These are phyloP conservation scores for Ispidina lecontei DNA, from an alignment of 2,797 vertebrate genomes.

Conservation along the genomic window DNA sequence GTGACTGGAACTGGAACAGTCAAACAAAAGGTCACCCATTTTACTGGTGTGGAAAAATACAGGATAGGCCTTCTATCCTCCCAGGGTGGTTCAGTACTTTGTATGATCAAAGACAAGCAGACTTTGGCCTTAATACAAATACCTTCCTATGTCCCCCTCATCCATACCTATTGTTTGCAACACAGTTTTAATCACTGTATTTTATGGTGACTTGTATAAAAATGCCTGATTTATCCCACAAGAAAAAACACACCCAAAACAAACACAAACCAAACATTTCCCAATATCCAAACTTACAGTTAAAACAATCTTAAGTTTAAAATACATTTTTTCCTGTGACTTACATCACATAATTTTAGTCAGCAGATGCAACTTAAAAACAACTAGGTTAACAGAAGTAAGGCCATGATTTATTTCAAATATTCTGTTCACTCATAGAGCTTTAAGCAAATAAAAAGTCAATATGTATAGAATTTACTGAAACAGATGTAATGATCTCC, in stretches of 20 bases:
- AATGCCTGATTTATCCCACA: background rate
- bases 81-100: background rate
- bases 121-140: background rate
- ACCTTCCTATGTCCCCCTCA: background rate
- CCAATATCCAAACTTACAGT: background rate
- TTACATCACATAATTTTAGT: background rate
- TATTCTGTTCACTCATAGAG: background rate
- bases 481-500: slow-evolving; percentile 18
- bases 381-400: background rate
- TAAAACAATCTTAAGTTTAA: background rate
- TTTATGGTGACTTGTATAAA: background rate
- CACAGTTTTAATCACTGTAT: background rate
- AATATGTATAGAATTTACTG: background rate
- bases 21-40: slow-evolving; percentile 66
- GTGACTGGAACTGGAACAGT: slow-evolving; percentile 56
- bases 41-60: slow-evolving; percentile 63
- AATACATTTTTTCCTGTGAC: background rate
- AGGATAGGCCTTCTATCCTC: background rate
- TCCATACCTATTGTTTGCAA: background rate
- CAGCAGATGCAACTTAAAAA: background rate
- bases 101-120: background rate
- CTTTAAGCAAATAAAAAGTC: slow-evolving; percentile 10
- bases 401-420: background rate
- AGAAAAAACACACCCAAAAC: background rate
- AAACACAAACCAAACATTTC: background rate